Evolutionary conservation across 2,113 vertebrate genomes (phyloP), one percentile per base, ranked within the genome.

Genomic region (Equus przewalskii): DNA sequence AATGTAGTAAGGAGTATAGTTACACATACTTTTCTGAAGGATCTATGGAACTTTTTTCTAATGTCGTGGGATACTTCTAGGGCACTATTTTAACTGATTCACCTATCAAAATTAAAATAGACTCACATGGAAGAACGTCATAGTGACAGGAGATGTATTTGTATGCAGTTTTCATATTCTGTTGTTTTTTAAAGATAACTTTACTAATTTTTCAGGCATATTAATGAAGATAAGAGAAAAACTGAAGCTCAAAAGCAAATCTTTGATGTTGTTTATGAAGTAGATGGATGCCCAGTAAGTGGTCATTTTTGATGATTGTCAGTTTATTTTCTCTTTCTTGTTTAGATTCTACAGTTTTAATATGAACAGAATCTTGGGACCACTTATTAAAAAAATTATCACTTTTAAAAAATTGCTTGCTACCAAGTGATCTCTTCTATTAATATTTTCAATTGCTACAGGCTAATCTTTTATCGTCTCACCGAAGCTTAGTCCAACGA

Each of bases 201-300:
- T 92, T 88, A 75, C 80, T 90, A 73, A 93, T 82, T 46, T 96
- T 86, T 90, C 97, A 99, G 99, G 62, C 99, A 99, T 97, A 99
- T 99, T 98, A 99, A 99, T 82, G 99, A 99, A 97, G 99, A 99
- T 98, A 99, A 99, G 98, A 99, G 99, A 92, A 99, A 99, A 99
- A 99, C 99, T 1, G 99, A 99, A 97, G 99, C 99, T 65, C 99
- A 99, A 97, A 99, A 99, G 98, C 99, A 99, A 98, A 99, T 99
- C 98, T 99, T 99, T 98, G 99, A 99, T 1, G 99, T 99, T 30
- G 99, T 99, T 95, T 99, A 99, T 98, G 99, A 99, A 98, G 99
- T 99, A 69, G 99, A 99, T 96, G 99, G 99, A 96, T 99, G 99
- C 97, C 99, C 99, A 44, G 99, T 99, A 99, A 99, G 99, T 99